phyloP scores from a whole-genome alignment of 2,113 vertebrate genomes.

The Gasterosteus aculeatus region DNA sequence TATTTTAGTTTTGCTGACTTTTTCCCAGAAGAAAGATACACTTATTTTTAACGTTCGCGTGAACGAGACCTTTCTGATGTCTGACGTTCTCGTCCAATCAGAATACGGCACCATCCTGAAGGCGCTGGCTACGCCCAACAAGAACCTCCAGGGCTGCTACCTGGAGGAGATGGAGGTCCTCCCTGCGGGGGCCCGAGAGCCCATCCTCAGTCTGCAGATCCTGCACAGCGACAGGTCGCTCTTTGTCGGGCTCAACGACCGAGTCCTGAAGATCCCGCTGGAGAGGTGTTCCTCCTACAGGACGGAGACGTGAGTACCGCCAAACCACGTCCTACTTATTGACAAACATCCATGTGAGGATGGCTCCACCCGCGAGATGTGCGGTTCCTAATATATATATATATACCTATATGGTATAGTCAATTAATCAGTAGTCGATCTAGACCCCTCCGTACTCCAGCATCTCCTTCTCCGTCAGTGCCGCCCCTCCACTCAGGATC shows the following conservation, averaged over 20 bases:
- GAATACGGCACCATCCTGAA: constrained; percentile 97
- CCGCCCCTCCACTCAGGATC: too few species aligned
- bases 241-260: constrained; percentile 91
- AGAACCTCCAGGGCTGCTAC: constrained; percentile 93
- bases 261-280: constrained; percentile 92
- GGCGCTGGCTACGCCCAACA: constrained; percentile 91
- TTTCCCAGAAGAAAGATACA: too few species aligned
- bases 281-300: constrained; percentile 91
- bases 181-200: constrained; percentile 84
- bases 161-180: constrained; percentile 97
- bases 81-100: constrained; percentile 50
- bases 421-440: too few species aligned
- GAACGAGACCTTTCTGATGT: background rate
- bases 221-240: constrained; percentile 93
- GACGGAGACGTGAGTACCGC: constrained; percentile 83
- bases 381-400: too few species aligned
- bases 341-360: too few species aligned
- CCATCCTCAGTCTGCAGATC: constrained; percentile 94
- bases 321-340: too few species aligned
- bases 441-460: too few species aligned
- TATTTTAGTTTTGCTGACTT: too few species aligned
- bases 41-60: too few species aligned
- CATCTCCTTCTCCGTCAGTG: too few species aligned
- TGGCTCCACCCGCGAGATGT: too few species aligned
- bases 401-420: too few species aligned